phyloP scores from a whole-genome alignment of 2,888 invertebrate genomes.

The Arge pagana region DNA sequence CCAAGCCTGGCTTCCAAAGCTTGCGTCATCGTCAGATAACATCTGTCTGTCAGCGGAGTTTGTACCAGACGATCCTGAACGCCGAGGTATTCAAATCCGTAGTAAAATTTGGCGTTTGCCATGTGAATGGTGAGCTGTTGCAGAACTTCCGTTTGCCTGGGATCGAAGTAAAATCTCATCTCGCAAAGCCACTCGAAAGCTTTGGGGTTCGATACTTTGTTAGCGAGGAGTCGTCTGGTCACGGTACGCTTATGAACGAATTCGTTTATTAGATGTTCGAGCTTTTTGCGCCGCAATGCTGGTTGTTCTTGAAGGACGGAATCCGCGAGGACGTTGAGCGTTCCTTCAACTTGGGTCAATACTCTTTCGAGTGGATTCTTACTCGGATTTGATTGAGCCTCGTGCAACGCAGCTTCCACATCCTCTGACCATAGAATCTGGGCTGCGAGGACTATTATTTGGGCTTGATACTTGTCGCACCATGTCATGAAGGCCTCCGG shows the following conservation, averaged over 20 bases:
- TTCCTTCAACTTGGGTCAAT: slow-evolving; percentile 82
- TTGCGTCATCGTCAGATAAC: slow-evolving; percentile 99
- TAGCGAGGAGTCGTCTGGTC: slow-evolving; percentile 85
- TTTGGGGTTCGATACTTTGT: slow-evolving; percentile 84
- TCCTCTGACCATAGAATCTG: slow-evolving; percentile 99
- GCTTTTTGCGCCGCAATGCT: slow-evolving; percentile 87
- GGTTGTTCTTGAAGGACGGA: slow-evolving; percentile 98
- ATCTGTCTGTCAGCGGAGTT: slow-evolving; percentile 97
- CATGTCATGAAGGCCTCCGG: slow-evolving; percentile 88
- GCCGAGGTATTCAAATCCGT: slow-evolving; percentile 99
- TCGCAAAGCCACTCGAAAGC: slow-evolving; percentile 98
- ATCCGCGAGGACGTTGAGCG: slow-evolving; percentile 95
- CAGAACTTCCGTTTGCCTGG: slow-evolving; percentile 90
- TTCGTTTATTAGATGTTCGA: slow-evolving; percentile 99
- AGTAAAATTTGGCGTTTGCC: slow-evolving; percentile 98
- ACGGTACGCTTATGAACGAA: slow-evolving; percentile 99
- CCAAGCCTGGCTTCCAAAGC: slow-evolving; percentile 95
- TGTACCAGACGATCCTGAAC: slow-evolving; percentile 97
- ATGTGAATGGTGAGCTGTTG: slow-evolving; percentile 98
- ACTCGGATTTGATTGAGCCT: slow-evolving; percentile 69
- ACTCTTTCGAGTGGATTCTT: slow-evolving; percentile 70
- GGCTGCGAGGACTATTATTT: slow-evolving; percentile 95
- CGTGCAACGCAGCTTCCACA: slow-evolving; percentile 83
- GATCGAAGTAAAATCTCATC: slow-evolving; percentile 99
- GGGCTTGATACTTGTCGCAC: slow-evolving; percentile 92